phyloP scores from a whole-genome alignment of 1,140 invertebrate species.

The Sweltsa coloradensis region DNA sequence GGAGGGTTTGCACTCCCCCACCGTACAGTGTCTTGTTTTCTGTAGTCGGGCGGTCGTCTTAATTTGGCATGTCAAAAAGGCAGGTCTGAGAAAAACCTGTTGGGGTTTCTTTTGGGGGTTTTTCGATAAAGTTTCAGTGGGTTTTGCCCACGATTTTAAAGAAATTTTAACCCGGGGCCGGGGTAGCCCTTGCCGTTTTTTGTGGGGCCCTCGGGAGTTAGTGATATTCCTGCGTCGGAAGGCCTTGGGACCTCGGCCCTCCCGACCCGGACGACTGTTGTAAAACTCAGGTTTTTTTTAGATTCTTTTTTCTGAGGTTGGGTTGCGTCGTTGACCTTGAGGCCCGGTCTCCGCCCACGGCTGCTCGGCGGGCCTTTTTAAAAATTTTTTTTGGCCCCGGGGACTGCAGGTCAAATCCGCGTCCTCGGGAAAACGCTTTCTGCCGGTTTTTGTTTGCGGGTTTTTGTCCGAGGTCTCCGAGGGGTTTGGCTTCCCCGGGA shows the following conservation, averaged over 20 bases:
- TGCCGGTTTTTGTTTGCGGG: constrained; percentile 63
- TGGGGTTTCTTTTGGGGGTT: no score
- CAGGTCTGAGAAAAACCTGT: no score
- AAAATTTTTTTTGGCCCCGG: no score
- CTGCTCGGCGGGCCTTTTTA: constrained; percentile 24
- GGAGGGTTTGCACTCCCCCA: constrained; percentile 51
- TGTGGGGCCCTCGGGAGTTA: constrained; percentile 53
- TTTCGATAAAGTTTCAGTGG: background rate
- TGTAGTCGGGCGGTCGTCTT: no score
- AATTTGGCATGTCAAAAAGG: no score
- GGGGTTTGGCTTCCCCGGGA: constrained; percentile 67
- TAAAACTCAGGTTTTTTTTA: constrained; percentile 55
- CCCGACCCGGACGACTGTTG: constrained; percentile 38
- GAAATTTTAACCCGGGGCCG: background rate
- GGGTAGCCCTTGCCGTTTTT: constrained; percentile 1
- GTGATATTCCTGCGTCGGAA: constrained; percentile 76
- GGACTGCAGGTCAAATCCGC: constrained; percentile 28
- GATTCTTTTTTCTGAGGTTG: constrained; percentile 59
- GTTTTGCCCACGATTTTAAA: background rate
- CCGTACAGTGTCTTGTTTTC: constrained; percentile 47
- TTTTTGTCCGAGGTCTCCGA: constrained; percentile 66
- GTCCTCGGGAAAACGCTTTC: constrained; percentile 51
- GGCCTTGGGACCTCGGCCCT: constrained; percentile 61
- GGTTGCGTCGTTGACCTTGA: constrained; percentile 40
- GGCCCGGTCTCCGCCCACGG: constrained; percentile 13